Conservation (phyloP, 2,797 vertebrate genomes). For the Vespertilio murinus region DNA sequence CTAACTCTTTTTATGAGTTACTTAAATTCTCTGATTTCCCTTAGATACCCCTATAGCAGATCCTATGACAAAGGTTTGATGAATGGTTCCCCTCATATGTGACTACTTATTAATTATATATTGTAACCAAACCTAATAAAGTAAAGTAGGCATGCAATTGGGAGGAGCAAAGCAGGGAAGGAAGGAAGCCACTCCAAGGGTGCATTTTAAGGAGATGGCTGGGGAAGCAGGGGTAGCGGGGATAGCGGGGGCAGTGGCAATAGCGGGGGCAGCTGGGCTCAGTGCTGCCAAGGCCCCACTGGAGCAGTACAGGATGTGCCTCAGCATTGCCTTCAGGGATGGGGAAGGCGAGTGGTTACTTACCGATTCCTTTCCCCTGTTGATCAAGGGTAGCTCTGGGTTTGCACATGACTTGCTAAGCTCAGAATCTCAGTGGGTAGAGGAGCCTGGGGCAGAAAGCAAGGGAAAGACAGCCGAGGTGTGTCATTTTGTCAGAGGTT, state of each 20-base stretch:
- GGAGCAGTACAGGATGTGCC: not conserved
- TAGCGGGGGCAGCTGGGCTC: not conserved
- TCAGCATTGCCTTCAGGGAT: not conserved
- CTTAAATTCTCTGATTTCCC: not conserved
- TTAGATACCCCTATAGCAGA: not conserved
- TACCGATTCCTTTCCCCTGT: not conserved
- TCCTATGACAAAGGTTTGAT: not conserved
- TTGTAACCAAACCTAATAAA: not conserved
- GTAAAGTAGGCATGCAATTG: not conserved
- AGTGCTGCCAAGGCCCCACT: not conserved
- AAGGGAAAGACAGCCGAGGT: not conserved
- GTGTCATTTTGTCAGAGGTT: not conserved
- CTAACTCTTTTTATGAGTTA: not conserved
- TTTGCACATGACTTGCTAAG: not conserved
- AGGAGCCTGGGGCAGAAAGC: not conserved
- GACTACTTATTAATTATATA: not conserved
- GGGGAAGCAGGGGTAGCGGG: fast-evolving
- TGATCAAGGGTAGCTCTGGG: not conserved
- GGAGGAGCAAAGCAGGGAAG: not conserved
- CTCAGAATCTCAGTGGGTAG: not conserved
- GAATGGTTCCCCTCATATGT: not conserved
- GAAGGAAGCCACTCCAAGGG: not conserved
- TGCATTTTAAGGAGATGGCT: not conserved
- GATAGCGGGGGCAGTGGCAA: too few relatives aligned
- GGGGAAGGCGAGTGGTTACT: not conserved